These are phyloP conservation scores for Tragulus kanchil DNA, from an alignment of 2,113 vertebrate genomes.

Conservation along the genomic window DNA sequence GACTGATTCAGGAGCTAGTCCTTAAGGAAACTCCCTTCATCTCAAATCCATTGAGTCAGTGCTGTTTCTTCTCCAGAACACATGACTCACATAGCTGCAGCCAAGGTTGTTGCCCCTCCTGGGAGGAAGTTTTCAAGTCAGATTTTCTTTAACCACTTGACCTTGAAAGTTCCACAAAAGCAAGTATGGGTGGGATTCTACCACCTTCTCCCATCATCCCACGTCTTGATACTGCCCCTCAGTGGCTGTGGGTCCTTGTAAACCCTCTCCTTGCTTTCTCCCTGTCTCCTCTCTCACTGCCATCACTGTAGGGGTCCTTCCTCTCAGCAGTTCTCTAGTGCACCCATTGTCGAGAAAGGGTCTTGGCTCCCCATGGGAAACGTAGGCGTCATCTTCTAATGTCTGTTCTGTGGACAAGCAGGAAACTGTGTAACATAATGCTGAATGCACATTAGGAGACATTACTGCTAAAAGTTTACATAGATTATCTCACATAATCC, in stretches of 20 bases:
- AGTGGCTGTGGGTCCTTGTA: not conserved
- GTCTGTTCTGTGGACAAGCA: not conserved
- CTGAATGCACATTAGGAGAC: not conserved
- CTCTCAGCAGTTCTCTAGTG: not conserved
- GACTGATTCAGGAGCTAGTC: not conserved
- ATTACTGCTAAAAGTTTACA: not conserved
- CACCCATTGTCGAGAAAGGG: not conserved
- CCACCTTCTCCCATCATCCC: not conserved
- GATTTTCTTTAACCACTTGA: not conserved
- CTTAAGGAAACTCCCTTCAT: conserved; percentile 65
- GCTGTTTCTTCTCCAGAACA: not conserved
- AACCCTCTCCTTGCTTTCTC: not conserved
- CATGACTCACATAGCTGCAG: conserved; percentile 24
- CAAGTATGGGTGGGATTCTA: not conserved
- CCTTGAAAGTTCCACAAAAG: not conserved
- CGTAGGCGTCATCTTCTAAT: not conserved
- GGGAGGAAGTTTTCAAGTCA: not conserved
- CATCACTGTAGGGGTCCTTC: not conserved
- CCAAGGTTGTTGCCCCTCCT: not conserved
- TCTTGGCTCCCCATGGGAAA: not conserved
- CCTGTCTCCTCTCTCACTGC: not conserved
- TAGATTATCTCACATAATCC: not conserved
- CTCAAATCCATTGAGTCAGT: conserved; percentile 23
- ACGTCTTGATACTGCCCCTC: not conserved
- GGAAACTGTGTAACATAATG: not conserved